Conservation (phyloP, 1,140 invertebrate species). For the Archegozetes longisetosus region DNA sequence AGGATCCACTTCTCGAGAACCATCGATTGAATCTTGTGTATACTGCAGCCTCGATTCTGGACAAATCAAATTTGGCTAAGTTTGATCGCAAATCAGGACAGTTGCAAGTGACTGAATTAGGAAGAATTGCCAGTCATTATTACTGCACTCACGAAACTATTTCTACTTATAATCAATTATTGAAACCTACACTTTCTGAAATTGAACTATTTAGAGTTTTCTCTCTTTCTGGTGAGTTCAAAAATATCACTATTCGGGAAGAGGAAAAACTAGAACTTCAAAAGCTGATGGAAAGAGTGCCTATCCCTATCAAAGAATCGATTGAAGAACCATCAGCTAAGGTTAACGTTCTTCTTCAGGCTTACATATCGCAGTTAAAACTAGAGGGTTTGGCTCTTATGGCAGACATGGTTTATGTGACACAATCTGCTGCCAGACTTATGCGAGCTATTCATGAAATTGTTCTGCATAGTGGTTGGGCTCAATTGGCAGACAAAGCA, state of each 20-base stretch:
- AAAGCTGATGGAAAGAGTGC: conserved; percentile 91
- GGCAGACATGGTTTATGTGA: conserved; percentile 99
- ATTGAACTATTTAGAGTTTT: conserved; percentile 98
- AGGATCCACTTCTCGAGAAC: conserved; percentile 68
- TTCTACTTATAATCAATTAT: conserved; percentile 83
- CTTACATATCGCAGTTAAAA: conserved; percentile 96
- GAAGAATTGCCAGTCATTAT: conserved; percentile 92
- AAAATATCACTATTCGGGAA: conserved; percentile 81
- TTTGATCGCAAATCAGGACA: conserved; percentile 91
- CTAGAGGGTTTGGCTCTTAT: conserved; percentile 95
- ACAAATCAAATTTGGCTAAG: conserved; percentile 78
- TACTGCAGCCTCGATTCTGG: conserved; percentile 77
- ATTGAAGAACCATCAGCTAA: conserved; percentile 97
- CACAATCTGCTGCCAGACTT: conserved; percentile 85
- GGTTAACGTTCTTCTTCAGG: conserved; percentile 85
- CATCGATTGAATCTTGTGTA: conserved; percentile 90
- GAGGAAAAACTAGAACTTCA: conserved; percentile 96
- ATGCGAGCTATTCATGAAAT: conserved; percentile 98
- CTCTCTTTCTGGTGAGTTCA: conserved; percentile 87
- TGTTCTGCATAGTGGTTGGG: conserved; percentile 77
- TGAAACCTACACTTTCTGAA: conserved; percentile 91
- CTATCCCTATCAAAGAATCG: conserved; percentile 97
- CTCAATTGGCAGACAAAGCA: conserved; percentile 88
- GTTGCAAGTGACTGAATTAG: conserved; percentile 81
- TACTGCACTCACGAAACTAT: conserved; percentile 97